Percentiles rank a stretch among this genome's conserved stretches.
Conservation (phyloP, 2,888 invertebrate genomes). For the Bugulina stolonifera region DNA sequence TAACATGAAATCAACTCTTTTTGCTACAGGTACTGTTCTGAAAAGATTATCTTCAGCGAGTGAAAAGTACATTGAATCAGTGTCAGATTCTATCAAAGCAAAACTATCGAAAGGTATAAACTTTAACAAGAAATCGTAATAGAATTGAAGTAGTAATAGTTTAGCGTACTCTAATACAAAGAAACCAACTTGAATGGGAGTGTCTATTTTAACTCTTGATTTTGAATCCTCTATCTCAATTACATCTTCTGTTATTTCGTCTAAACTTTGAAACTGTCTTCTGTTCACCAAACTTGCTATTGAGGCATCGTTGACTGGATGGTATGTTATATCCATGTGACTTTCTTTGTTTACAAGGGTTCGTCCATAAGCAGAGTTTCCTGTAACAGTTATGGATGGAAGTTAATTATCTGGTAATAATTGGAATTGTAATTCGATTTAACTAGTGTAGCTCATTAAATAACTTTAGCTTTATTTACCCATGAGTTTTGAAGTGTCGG, state of each 20-base stretch:
- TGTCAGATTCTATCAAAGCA: conserved; percentile 25
- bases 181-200: conserved; percentile 28
- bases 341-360: conserved; percentile 26
- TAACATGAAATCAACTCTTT: background rate
- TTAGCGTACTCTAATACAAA: conserved; percentile 28
- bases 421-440: conserved; percentile 16
- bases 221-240: conserved; percentile 19
- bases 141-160: conserved; percentile 26
- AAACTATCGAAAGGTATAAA: conserved; percentile 18
- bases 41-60: conserved; percentile 17
- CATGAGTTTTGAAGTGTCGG: conserved; percentile 28
- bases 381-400: conserved; percentile 19
- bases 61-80: conserved; percentile 21
- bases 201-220: background rate
- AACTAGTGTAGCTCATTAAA: background rate
- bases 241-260: conserved; percentile 23
- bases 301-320: background rate
- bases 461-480: background rate
- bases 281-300: background rate
- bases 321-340: conserved; percentile 5
- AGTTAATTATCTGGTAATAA: too few species aligned
- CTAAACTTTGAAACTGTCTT: background rate
- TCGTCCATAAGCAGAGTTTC: conserved; percentile 27
- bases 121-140: conserved; percentile 26
- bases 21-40: background rate